Base-by-base conservation (phyloP, 2,113 vertebrate species). In the Calidris pugnax region DNA sequence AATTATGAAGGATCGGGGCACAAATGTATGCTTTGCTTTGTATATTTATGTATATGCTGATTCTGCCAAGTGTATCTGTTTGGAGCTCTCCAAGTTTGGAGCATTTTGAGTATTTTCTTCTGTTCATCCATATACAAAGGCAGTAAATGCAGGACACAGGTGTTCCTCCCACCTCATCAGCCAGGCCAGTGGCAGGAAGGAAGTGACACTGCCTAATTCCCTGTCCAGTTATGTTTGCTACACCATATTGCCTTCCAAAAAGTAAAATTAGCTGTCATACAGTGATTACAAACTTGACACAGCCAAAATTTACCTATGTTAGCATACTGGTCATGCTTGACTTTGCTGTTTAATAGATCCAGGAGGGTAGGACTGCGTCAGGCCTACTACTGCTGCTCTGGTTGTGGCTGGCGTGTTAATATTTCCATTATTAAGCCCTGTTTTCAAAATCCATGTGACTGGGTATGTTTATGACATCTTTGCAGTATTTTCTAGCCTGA, bases 101-200 rank as follows among this genome's bases (percentile, higher is more conserved):
- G 30, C 9, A 10, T 24, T 55, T 14, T 0, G 21, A 51, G 64
- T 67, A 10, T 86, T 83, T 68, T 39, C 19, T 10, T 74, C 21
- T 0, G 3, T 83, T 80, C 10, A n/a, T 45, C 24, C 2, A 1
- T 5, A 2, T 47, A 11, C 0, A 1, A 11, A 28, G 32, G 14
- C 62, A 47, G 59, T 50, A 75, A 85, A 20, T 35, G 27, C 59
- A 72, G 79, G 43, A 30, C 75, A 43, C 67, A 45, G 71, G 68
- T 71, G 85, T 80, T 85, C 33, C 13, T 69, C 77, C 55, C 27
- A 28, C 21, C 41, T 87, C 47, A 24, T 55, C 56, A 16, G 4
- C 41, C 47, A 48, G 24, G 23, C 51, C 55, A 27, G 51, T 18
- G 90, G 59, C 75, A 88, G 71, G 51, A 85, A 21, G 53, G 53